A percentile compares a stretch with the other conserved stretches of the same genome.
Conservation (phyloP, 2,113 vertebrate species). For the Xyliphius kryptos region DNA sequence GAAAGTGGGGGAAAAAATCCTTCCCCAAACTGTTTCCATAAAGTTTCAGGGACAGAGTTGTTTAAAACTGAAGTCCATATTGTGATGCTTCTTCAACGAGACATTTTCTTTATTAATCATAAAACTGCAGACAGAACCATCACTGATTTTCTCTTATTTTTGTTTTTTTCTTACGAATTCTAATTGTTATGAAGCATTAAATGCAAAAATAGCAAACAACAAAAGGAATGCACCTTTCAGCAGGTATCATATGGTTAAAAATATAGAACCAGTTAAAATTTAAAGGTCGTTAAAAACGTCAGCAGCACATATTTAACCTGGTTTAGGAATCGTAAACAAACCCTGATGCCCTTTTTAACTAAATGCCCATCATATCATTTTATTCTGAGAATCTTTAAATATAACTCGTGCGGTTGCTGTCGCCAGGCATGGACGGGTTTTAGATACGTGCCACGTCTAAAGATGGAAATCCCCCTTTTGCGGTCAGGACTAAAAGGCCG, state of each 20-base stretch:
- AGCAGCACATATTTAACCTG: constrained; percentile 15
- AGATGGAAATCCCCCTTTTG: constrained; percentile 39
- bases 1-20: no score
- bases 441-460: constrained; percentile 38
- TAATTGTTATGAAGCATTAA: no score
- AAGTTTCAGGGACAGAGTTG: no score
- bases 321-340: constrained; percentile 29
- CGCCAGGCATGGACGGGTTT: constrained; percentile 41
- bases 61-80: no score
- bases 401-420: constrained; percentile 49
- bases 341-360: constrained; percentile 16
- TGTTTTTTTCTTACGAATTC: no score
- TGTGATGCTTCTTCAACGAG: no score
- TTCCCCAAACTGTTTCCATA: no score
- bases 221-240: no score
- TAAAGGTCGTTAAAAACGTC: neutral
- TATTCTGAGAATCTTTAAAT: constrained; percentile 50
- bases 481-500: constrained; percentile 23
- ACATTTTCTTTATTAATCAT: no score
- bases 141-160: no score
- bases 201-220: no score
- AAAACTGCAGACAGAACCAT: no score
- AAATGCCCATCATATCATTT: constrained; percentile 44
- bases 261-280: neutral
- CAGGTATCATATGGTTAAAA: neutral